Evolutionary conservation across 2,113 vertebrate species (phyloP).

Genomic region (Pluvianellus socialis): DNA sequence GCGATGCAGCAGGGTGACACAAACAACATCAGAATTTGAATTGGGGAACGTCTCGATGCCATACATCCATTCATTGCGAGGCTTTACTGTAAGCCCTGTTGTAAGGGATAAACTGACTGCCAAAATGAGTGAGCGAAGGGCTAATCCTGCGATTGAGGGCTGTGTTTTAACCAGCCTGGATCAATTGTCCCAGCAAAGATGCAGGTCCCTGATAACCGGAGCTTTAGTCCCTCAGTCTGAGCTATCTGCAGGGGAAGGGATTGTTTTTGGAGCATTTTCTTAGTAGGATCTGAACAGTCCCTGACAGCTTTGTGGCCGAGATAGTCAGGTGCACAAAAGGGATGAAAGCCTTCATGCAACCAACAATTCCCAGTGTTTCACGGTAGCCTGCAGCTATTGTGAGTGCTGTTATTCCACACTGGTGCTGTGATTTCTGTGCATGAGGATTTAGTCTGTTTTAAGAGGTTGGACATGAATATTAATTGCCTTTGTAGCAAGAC

Average conservation of each 20-base stretch:
- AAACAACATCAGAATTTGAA: neutral
- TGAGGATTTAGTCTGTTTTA: neutral
- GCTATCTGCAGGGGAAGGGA: neutral
- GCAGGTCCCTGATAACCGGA: neutral
- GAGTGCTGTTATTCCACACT: neutral
- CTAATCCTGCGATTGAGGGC: neutral
- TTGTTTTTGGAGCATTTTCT: neutral
- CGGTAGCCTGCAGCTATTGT: neutral
- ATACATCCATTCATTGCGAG: fast-evolving
- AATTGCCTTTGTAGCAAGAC: neutral
- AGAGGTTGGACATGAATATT: neutral
- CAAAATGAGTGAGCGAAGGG: neutral
- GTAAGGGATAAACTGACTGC: neutral
- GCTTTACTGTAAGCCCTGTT: neutral
- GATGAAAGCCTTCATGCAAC: neutral
- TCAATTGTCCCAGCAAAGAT: neutral
- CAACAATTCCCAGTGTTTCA: neutral
- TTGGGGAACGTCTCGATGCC: neutral
- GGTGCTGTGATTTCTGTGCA: neutral
- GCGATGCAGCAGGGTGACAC: fast-evolving
- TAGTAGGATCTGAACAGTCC: neutral
- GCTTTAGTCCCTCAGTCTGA: neutral
- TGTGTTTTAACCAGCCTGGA: neutral
- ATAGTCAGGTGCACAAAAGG: neutral
- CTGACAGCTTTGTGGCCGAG: neutral